Evolutionary conservation across 2,113 vertebrate species (phyloP), one percentile per base, ranked within the genome.

Genomic region (Sinosuthora webbiana): DNA sequence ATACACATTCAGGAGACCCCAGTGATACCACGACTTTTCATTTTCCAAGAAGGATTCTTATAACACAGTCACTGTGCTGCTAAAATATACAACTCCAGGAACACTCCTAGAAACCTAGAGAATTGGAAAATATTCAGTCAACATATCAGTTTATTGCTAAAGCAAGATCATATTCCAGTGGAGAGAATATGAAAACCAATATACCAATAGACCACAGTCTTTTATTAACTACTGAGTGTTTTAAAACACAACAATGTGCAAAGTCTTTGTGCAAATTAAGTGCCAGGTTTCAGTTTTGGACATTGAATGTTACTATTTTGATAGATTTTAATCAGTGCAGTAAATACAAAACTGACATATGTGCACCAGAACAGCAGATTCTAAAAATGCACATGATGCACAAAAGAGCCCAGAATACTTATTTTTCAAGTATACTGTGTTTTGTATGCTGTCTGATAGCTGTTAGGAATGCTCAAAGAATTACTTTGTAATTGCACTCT

Each of bases 221-320:
- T 96, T 89, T 95, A 89, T 85, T 89, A 94, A 89, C 53, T 76
- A 93, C 53, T 73, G 74, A 85, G 81, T 91, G 74, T 69, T 96
- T 94, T 89, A 95, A 87, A 94, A 68, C 24, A 88, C 62, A 87
- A 30, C 60, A 64, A n/a, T 9, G 35, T 95, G 80, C 50, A 80
- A 91, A 87, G 8, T 89, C 55, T 83, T 80, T 56, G 55, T 88
- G 65, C 14, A 82, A 93, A 91, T 42, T 69, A 53, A 37, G 41
- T 80, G 75, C 56, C 62, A 49, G 44, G 17, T 83, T 95, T 94
- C 47, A 68, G 63, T 91, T 94, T 67, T 60, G 33, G 70, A 88
- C 50, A 41, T 49, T 37, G 52, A 59, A 78, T 79, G 28, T 67
- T 90, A 33, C 33, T 79, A 84, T 35, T 50, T 24, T 83, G 70